Percentiles rank a stretch among this genome's conserved stretches.
Evolutionary conservation across 2,113 vertebrate species (phyloP).

Genomic region (Zosterops borbonicus): DNA sequence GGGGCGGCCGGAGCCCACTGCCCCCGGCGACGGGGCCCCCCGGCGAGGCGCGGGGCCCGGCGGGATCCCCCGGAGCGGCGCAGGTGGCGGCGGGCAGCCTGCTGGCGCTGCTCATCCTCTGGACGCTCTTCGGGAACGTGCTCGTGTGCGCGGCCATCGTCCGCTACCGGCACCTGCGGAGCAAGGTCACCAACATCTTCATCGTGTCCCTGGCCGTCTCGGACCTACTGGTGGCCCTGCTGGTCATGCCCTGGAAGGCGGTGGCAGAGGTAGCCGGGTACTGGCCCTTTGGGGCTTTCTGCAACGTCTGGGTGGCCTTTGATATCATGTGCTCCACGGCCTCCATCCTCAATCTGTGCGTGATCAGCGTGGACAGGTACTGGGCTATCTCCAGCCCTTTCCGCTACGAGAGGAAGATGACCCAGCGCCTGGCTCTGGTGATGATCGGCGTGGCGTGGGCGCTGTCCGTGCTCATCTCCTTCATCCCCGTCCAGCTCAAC

Average conservation of each 20-base stretch:
- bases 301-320: slow-evolving; percentile 93
- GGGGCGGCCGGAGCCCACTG: not conserved
- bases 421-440: slow-evolving; percentile 84
- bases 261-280: slow-evolving; percentile 90
- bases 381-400: slow-evolving; percentile 97
- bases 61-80: slow-evolving; percentile 14
- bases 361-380: slow-evolving; percentile 94
- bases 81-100: slow-evolving; percentile 84
- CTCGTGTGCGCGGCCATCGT: slow-evolving; percentile 90
- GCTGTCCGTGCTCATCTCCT: slow-evolving; percentile 91
- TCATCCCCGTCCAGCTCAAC: slow-evolving; percentile 92
- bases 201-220: slow-evolving; percentile 92
- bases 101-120: slow-evolving; percentile 87
- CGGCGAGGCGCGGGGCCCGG: not conserved
- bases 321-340: slow-evolving; percentile 98
- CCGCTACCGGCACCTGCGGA: slow-evolving; percentile 86
- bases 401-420: slow-evolving; percentile 93
- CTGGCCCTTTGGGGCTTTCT: slow-evolving; percentile 96
- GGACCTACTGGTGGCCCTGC: slow-evolving; percentile 89
- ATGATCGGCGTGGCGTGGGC: slow-evolving; percentile 90
- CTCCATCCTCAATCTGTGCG: slow-evolving; percentile 93
- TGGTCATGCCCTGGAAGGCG: slow-evolving; percentile 98
- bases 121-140: slow-evolving; percentile 91
- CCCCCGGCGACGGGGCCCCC: not conserved
- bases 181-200: slow-evolving; percentile 92